phyloP scores from a whole-genome alignment of 2,888 invertebrate species.

The Pandemis cinnamomeana region DNA sequence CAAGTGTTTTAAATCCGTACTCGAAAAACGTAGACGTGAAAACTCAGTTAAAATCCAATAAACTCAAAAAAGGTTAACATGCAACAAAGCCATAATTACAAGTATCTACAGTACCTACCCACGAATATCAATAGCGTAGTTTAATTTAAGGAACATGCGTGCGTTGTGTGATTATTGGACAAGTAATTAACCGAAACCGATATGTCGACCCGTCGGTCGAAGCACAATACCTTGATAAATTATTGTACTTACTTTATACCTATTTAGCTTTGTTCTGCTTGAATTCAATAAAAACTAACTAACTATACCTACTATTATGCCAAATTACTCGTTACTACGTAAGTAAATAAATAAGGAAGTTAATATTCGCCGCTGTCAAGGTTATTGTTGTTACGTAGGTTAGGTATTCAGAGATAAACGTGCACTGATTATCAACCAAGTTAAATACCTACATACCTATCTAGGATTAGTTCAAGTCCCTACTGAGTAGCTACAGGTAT shows the following conservation, averaged over 20 bases:
- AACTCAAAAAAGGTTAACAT: no score
- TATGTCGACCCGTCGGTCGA: conserved; percentile 3
- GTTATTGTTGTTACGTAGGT: conserved; percentile 7
- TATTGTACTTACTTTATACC: neutral
- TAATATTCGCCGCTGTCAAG: conserved; percentile 1
- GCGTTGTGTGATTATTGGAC: conserved; percentile 21
- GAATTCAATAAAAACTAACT: neutral
- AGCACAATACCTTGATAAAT: conserved; percentile 29
- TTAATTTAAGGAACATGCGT: conserved; percentile 8
- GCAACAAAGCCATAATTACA: no score
- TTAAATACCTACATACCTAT: neutral
- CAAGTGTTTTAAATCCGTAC: no score
- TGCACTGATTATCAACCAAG: conserved; percentile 2
- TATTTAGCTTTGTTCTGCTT: conserved; percentile 19
- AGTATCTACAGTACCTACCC: neutral
- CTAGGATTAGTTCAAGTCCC: neutral
- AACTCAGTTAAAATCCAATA: no score
- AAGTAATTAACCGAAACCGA: conserved; percentile 24
- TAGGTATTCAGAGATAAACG: neutral
- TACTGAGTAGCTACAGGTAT: neutral
- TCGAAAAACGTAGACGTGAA: no score
- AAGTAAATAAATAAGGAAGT: conserved; percentile 1
- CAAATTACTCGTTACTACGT: conserved; percentile 1
- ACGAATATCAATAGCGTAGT: neutral
- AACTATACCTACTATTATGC: neutral